These are phyloP conservation scores for Cirrhinus mrigala DNA, from an alignment of 2,797 vertebrate species.

Conservation along the genomic window DNA sequence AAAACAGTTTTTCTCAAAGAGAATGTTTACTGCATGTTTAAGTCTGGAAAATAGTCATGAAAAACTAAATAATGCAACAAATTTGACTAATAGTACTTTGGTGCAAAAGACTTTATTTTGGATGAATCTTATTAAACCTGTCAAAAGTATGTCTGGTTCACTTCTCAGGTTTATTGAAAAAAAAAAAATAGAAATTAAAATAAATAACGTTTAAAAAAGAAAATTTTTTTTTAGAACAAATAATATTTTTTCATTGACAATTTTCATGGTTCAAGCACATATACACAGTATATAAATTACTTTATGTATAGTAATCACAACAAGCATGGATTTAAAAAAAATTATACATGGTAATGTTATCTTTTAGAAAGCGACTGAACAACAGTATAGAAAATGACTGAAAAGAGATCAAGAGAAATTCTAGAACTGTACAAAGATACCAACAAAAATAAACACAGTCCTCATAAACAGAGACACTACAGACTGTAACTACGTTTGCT, in stretches of 20 bases:
- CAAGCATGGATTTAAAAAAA: too few species aligned
- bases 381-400: neutral
- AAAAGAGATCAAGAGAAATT: neutral
- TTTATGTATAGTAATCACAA: too few species aligned
- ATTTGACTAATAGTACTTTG: neutral
- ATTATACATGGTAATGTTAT: too few species aligned
- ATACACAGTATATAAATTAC: too few species aligned
- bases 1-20: neutral
- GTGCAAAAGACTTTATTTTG: neutral
- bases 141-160: too few species aligned
- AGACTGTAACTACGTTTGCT: constrained; percentile 61
- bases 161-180: too few species aligned
- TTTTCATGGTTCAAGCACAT: too few species aligned
- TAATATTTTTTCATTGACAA: too few species aligned
- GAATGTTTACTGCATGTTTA: neutral
- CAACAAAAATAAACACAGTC: constrained; percentile 47
- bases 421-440: neutral
- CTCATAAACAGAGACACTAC: constrained; percentile 68
- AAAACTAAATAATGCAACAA: neutral
- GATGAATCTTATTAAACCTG: too few species aligned
- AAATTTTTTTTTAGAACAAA: too few species aligned
- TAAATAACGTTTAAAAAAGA: too few species aligned
- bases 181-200: too few species aligned
- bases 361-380: neutral
- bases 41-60: neutral